Evolutionary conservation across 2,888 invertebrate species (phyloP).

Genomic region (Torymus tubicola): DNA sequence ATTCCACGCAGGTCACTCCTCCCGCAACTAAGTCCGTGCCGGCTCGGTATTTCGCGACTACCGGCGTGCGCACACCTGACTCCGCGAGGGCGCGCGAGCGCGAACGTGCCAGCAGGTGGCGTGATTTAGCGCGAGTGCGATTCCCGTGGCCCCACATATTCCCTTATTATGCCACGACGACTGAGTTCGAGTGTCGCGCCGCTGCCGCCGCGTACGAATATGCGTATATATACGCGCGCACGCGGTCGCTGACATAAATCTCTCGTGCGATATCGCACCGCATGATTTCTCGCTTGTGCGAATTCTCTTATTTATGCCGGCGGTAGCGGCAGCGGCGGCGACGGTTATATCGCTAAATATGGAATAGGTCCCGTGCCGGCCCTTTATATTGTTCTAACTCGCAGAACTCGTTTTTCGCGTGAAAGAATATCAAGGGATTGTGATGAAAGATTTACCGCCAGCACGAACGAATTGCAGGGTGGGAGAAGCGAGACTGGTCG

Average conservation of each 20-base stretch:
- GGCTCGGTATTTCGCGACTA: no score
- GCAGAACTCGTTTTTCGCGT: no score
- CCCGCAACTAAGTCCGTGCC: no score
- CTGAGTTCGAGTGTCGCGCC: constrained; percentile 24
- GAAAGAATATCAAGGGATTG: constrained; percentile 5
- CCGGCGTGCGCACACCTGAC: no score
- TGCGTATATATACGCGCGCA: background rate
- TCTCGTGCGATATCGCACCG: constrained; percentile 40
- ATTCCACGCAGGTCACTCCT: no score
- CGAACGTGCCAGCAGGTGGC: no score
- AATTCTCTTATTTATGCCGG: constrained; percentile 54
- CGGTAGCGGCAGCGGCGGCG: background rate
- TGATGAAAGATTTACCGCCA: constrained; percentile 27
- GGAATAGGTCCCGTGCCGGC: constrained; percentile 46
- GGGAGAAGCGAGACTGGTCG: background rate
- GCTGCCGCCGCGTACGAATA: background rate
- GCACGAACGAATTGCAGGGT: constrained; percentile 16
- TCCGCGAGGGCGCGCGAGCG: no score
- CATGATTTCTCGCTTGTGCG: constrained; percentile 54
- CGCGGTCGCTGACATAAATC: constrained; percentile 42
- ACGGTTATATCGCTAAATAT: constrained; percentile 40
- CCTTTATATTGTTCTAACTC: constrained; percentile 35
- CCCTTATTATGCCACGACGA: constrained; percentile 16
- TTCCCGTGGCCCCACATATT: constrained; percentile 26
- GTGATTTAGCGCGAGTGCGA: background rate